These are phyloP conservation scores for Trissoscelio sp. DNA, from an alignment of 2,888 invertebrate species.

Conservation along the genomic window DNA sequence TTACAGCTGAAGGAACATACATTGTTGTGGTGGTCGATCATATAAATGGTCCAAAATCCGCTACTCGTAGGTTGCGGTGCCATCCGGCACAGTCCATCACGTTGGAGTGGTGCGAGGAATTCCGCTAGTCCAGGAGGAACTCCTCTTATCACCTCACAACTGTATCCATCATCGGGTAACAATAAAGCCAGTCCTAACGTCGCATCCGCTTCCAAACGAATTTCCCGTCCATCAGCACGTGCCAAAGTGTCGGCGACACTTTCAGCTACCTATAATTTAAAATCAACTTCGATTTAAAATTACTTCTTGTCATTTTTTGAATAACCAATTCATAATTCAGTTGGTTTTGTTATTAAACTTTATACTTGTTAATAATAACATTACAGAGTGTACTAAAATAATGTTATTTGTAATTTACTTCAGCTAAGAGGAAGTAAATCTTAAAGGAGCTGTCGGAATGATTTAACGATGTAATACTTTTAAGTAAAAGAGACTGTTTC, in stretches of 20 bases:
- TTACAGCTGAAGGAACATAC: slow-evolving; percentile 77
- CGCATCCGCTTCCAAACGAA: slow-evolving; percentile 95
- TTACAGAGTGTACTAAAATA: not conserved
- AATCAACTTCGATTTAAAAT: not conserved
- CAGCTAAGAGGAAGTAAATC: not conserved
- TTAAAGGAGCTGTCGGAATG: not conserved
- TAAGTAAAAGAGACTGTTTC: too few relatives aligned
- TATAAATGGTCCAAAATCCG: slow-evolving; percentile 98
- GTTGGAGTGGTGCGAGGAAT: slow-evolving; percentile 92
- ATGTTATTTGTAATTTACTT: not conserved
- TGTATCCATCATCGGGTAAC: slow-evolving; percentile 98
- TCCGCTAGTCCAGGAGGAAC: slow-evolving; percentile 97
- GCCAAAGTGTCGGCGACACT: slow-evolving; percentile 96
- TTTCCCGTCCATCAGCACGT: slow-evolving; percentile 94
- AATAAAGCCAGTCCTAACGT: slow-evolving; percentile 95
- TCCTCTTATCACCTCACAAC: slow-evolving; percentile 97
- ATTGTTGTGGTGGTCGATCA: slow-evolving; percentile 87
- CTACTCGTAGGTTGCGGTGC: slow-evolving; percentile 95
- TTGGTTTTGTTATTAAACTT: too few relatives aligned
- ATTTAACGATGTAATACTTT: not conserved
- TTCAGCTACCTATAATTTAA: slow-evolving; percentile 88
- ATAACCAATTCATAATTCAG: too few relatives aligned
- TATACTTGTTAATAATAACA: too few relatives aligned
- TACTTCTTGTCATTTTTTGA: not conserved
- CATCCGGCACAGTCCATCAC: slow-evolving; percentile 94